phyloP scores from a whole-genome alignment of 2,797 vertebrate species.

The Morelia viridis region DNA sequence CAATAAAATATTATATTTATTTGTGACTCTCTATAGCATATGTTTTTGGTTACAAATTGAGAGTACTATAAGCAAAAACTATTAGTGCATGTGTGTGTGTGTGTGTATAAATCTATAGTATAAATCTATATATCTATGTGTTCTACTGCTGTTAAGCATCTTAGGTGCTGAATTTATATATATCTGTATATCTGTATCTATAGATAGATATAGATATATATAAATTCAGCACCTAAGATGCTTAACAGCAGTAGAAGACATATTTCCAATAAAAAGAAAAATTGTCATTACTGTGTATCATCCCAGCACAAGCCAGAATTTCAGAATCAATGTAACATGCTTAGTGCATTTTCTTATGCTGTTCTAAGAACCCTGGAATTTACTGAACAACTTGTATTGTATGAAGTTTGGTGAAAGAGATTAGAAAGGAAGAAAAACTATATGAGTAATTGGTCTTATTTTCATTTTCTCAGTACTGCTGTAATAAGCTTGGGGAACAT shows the following conservation, averaged over 20 bases:
- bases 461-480: neutral
- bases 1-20: neutral
- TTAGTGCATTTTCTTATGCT: neutral
- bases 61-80: neutral
- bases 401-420: neutral
- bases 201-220: too few species aligned
- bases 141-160: too few species aligned
- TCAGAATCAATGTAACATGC: neutral
- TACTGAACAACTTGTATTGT: neutral
- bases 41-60: neutral
- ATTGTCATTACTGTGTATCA: neutral
- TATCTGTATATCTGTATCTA: too few species aligned
- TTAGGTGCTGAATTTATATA: too few species aligned
- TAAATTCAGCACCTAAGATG: neutral
- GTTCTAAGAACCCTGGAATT: neutral
- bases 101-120: neutral
- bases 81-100: neutral
- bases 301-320: neutral
- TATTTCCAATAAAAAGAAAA: neutral
- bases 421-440: neutral
- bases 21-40: neutral
- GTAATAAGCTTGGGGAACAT: neutral
- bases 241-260: neutral
- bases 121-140: too few species aligned
- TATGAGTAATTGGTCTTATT: neutral